A percentile compares a stretch with the other conserved stretches of the same genome.
Conservation (phyloP, 2,113 vertebrate species). For the Bothrops jararaca region DNA sequence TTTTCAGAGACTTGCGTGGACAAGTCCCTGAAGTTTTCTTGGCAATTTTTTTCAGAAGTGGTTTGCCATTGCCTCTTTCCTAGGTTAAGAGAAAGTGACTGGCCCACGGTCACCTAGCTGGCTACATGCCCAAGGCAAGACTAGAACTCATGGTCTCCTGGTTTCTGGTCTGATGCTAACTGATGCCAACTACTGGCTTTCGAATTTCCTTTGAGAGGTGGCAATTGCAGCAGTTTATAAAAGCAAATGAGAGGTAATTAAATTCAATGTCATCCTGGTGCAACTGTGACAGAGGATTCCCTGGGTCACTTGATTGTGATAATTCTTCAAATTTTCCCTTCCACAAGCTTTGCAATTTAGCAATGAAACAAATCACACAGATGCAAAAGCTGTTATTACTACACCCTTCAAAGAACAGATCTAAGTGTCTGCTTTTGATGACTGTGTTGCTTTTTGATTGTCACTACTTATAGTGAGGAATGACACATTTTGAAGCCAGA, state of each 20-base stretch:
- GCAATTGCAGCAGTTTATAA: conserved; percentile 22
- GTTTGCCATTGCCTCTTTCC: too few species aligned
- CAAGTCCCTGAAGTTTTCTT: too few species aligned
- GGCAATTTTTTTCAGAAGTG: too few species aligned
- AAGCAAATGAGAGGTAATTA: conserved; percentile 4
- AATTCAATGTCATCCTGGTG: conserved; percentile 6
- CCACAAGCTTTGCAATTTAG: not conserved
- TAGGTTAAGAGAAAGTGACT: too few species aligned
- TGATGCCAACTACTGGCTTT: not conserved
- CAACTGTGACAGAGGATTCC: not conserved
- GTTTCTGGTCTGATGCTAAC: not conserved
- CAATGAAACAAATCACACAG: conserved; percentile 24
- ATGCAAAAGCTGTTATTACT: conserved; percentile 8
- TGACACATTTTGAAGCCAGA: conserved; percentile 52
- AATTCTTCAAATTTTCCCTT: not conserved
- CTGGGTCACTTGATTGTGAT: not conserved
- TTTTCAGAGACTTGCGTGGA: too few species aligned
- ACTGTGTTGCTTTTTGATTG: conserved; percentile 42
- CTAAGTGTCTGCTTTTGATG: conserved; percentile 5
- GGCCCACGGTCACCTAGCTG: too few species aligned
- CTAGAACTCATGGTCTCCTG: too few species aligned
- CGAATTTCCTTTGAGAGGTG: conserved; percentile 54
- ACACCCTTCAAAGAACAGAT: not conserved
- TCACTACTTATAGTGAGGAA: conserved; percentile 50
- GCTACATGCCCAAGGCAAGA: too few species aligned